phyloP scores from a whole-genome alignment of 2,888 invertebrate genomes.

The Pachymerium ferrugineum region DNA sequence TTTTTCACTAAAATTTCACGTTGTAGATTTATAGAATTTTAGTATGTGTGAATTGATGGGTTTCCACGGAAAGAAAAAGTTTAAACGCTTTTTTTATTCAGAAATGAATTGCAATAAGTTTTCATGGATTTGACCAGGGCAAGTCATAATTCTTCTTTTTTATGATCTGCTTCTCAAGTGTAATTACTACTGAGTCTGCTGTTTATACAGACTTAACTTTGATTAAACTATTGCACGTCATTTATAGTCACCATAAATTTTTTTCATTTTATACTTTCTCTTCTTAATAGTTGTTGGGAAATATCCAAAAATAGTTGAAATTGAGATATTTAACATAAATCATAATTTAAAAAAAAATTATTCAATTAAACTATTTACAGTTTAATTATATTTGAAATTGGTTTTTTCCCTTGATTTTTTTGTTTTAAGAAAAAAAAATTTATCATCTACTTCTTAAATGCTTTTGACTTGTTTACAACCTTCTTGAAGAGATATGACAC shows the following conservation, averaged over 20 bases:
- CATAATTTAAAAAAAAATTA: background rate
- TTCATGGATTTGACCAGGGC: background rate
- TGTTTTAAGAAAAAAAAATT: too few relatives aligned
- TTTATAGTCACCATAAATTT: background rate
- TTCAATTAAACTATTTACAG: background rate
- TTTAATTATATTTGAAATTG: background rate
- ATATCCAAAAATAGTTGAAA: too few relatives aligned
- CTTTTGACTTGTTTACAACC: too few relatives aligned
- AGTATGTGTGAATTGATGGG: background rate
- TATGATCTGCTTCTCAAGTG: background rate
- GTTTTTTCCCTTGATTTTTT: background rate
- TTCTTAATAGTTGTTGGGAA: too few relatives aligned
- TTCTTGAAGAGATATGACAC: too few relatives aligned
- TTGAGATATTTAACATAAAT: too few relatives aligned
- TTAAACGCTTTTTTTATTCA: background rate
- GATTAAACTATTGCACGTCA: background rate
- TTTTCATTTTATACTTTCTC: background rate
- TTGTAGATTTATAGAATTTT: too few relatives aligned
- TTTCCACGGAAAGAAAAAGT: background rate
- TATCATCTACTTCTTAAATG: too few relatives aligned
- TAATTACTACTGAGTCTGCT: background rate
- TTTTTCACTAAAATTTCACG: too few relatives aligned
- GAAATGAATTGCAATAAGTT: constrained; percentile 2
- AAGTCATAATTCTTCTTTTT: background rate
- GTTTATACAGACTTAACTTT: constrained; percentile 8